Conservation (phyloP, 2,113 vertebrate species). For the Macroglossus sobrinus region DNA sequence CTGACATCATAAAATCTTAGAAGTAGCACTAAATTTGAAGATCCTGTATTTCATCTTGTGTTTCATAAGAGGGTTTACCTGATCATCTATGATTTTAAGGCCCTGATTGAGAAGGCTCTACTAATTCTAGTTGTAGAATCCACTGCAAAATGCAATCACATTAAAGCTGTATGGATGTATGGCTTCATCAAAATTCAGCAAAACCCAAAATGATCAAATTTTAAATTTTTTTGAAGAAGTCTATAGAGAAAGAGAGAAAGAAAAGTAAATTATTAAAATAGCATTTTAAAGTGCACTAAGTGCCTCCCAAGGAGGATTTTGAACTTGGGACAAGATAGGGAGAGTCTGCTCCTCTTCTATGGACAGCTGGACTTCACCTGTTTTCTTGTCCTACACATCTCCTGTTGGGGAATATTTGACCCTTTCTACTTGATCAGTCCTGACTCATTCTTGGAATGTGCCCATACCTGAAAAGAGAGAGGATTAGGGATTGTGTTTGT, state of each 20-base stretch:
- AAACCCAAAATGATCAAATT: neutral
- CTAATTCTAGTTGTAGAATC: neutral
- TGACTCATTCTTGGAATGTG: neutral
- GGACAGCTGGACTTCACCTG: neutral
- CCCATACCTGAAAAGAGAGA: neutral
- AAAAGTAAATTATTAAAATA: neutral
- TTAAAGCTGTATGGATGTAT: neutral
- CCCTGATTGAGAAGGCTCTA: neutral
- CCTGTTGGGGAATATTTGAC: accelerated
- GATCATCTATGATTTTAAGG: neutral
- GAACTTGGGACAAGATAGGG: neutral
- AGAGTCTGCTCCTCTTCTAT: neutral
- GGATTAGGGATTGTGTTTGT: neutral
- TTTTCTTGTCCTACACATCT: neutral
- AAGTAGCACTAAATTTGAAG: neutral
- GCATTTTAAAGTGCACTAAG: neutral
- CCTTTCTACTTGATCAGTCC: no score
- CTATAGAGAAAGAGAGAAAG: neutral
- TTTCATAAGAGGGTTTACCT: neutral
- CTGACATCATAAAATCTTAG: neutral
- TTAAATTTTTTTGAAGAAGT: neutral
- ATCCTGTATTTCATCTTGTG: neutral
- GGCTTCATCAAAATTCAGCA: neutral
- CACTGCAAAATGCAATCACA: neutral
- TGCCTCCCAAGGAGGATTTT: neutral